phyloP scores from a whole-genome alignment of 2,113 vertebrate species.

The Mohoua ochrocephala region DNA sequence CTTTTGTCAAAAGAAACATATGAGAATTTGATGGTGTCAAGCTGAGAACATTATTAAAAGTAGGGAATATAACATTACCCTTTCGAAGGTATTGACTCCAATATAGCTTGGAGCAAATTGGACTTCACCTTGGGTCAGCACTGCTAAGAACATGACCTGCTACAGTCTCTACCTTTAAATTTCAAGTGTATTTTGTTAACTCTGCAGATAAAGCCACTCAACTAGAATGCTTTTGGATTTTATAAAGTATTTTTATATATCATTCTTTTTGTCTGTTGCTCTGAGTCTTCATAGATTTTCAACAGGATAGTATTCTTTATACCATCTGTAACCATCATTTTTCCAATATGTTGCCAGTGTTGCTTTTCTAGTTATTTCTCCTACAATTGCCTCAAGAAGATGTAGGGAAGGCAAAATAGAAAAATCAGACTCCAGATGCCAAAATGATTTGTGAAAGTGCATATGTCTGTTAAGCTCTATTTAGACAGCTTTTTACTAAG shows the following conservation, averaged over 20 bases:
- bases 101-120: not conserved
- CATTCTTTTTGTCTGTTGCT: not conserved
- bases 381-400: not conserved
- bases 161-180: not conserved
- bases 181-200: not conserved
- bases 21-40: not conserved
- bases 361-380: not conserved
- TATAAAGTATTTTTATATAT: not conserved
- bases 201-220: not conserved
- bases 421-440: not conserved
- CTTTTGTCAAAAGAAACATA: not conserved
- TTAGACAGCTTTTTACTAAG: not conserved
- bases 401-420: not conserved
- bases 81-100: not conserved
- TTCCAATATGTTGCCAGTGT: not conserved
- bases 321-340: conserved; percentile 10
- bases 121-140: not conserved
- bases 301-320: not conserved
- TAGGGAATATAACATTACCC: not conserved
- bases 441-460: not conserved
- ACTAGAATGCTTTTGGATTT: not conserved
- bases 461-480: not conserved
- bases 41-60: not conserved
- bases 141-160: not conserved
- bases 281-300: not conserved